Conservation (phyloP, 2,113 vertebrate species). For the Stictonetta naevosa region DNA sequence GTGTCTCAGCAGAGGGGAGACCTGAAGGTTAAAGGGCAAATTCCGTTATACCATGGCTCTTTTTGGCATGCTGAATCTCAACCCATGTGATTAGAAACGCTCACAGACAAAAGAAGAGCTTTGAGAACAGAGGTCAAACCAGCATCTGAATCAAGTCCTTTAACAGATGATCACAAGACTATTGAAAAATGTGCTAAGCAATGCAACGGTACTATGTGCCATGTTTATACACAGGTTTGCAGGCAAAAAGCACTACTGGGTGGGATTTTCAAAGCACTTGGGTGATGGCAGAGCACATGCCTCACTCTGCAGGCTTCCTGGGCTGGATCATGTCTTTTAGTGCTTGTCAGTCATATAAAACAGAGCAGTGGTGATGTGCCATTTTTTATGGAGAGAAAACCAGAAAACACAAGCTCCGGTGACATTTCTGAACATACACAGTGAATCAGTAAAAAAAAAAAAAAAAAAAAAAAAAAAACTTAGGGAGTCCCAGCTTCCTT, state of each 20-base stretch:
- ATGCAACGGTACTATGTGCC: neutral
- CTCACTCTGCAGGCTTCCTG: neutral
- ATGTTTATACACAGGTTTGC: slow-evolving; percentile 50
- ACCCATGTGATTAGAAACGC: slow-evolving; percentile 71
- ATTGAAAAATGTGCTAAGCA: slow-evolving; percentile 60
- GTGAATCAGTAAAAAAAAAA: neutral
- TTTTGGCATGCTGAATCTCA: slow-evolving; percentile 68
- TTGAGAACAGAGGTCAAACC: slow-evolving; percentile 63
- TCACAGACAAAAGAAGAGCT: slow-evolving; percentile 58
- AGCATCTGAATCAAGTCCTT: slow-evolving; percentile 65
- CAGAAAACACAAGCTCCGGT: neutral
- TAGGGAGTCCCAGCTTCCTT: neutral
- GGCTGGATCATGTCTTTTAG: neutral
- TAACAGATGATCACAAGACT: slow-evolving; percentile 65
- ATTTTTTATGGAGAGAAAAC: neutral
- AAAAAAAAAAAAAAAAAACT: neutral
- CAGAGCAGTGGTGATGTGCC: neutral
- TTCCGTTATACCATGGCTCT: slow-evolving; percentile 51
- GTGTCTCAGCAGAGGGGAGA: slow-evolving; percentile 71
- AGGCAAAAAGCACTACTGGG: neutral
- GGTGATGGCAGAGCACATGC: neutral
- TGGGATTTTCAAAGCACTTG: slow-evolving; percentile 34
- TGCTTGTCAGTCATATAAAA: neutral
- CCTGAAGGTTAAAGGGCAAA: slow-evolving; percentile 68
- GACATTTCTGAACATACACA: neutral